phyloP scores from a whole-genome alignment of 2,888 invertebrate species.

The Dioctria rufipes region DNA sequence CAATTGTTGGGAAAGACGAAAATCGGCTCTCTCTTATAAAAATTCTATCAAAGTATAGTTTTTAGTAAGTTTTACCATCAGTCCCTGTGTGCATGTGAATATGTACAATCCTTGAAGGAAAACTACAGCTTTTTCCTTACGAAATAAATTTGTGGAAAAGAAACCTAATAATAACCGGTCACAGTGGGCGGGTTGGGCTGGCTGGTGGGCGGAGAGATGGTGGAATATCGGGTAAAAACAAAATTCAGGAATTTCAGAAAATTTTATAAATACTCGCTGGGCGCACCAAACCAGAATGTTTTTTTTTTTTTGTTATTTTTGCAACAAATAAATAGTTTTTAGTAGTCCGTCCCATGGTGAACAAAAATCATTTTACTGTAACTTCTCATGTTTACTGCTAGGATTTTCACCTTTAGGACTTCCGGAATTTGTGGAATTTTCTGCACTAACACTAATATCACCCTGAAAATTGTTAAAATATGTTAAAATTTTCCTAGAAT shows the following conservation, averaged over 20 bases:
- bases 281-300: too few species aligned
- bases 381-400: constrained; percentile 24
- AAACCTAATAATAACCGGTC: not conserved
- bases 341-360: too few species aligned
- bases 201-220: not conserved
- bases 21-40: constrained; percentile 1
- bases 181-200: not conserved
- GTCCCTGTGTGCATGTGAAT: not conserved
- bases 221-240: constrained; percentile 1
- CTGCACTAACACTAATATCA: constrained; percentile 49
- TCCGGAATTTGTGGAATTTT: constrained; percentile 16
- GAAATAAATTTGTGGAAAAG: not conserved
- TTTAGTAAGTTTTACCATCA: constrained; percentile 2
- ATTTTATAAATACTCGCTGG: too few species aligned
- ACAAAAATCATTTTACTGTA: not conserved
- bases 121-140: not conserved
- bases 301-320: too few species aligned
- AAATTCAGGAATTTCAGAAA: not conserved
- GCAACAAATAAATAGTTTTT: too few species aligned
- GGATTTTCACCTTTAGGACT: not conserved
- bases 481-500: not conserved
- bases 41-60: constrained; percentile 19
- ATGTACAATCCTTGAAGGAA: constrained; percentile 2
- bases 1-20: constrained; percentile 7
- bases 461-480: constrained; percentile 10